Conservation (phyloP, 1,140 invertebrate genomes). For the Heliconius himera region DNA sequence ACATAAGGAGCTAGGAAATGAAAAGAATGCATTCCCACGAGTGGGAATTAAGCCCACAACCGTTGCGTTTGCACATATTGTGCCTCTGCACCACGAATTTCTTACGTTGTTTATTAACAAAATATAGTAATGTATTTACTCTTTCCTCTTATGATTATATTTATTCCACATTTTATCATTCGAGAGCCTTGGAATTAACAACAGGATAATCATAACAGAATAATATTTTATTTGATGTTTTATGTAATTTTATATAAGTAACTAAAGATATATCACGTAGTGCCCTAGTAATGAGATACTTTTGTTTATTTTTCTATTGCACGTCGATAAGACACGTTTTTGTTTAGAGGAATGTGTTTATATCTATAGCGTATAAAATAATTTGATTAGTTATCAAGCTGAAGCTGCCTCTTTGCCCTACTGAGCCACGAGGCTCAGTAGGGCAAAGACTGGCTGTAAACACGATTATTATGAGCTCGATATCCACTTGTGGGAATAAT, state of each 20-base stretch:
- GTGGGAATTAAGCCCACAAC: no score
- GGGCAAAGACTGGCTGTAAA: background rate
- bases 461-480: background rate
- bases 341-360: background rate
- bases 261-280: slow-evolving; percentile 1
- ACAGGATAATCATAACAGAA: background rate
- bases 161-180: no score
- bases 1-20: no score
- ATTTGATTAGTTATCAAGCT: background rate
- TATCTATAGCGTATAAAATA: background rate
- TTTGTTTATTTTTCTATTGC: background rate
- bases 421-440: background rate
- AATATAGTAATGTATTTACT: no score
- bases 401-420: no score
- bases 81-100: no score
- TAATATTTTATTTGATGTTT: background rate
- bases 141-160: no score
- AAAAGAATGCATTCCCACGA: no score
- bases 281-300: background rate
- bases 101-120: no score
- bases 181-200: no score
- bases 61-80: no score
- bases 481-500: background rate
- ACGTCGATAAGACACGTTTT: slow-evolving; percentile 4
- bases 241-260: background rate